Evolutionary conservation across 1,140 invertebrate genomes (phyloP), one percentile per base, ranked within the genome.

Genomic region (Drosophila hydei): DNA sequence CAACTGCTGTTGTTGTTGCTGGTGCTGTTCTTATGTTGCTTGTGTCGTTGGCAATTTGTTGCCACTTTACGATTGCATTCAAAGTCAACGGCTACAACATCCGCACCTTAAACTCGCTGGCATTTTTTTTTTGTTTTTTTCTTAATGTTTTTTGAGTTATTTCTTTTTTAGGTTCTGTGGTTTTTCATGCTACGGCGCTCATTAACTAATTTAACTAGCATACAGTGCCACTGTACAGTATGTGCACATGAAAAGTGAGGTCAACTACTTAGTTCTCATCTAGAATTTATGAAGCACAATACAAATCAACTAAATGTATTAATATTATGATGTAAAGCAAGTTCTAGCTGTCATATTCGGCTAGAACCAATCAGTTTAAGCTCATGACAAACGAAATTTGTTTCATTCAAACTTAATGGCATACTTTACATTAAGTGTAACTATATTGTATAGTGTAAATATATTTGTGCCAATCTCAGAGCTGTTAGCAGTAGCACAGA

Each of bases 171-270:
- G 79, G 65, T 71, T 81, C 64, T 50, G 52, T 64, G 70, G 65
- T 56, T 77, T 64, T 67, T 77, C 61, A 83, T 58, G 79, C 60
- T 60, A 79, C 71, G 69, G 75, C 68, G 75, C 79, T 83, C 79
- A 83, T 83, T 83, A 83, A 75, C 79, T 78, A 83, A 84, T 84
- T 84, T 84, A 69, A 75, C 62, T 75, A 59, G 48, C 79, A 70
- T 58, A 75, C 79, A 83, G 48, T 77, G 69, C 30, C 54, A 50
- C 21, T 14, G 11, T 19, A 4, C 51, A 69, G 56, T 70, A 56
- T 36, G 33, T 16, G 38, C n/a, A 27, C 36, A 25, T 38, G 11
- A 6, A 6, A 9, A 4, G 9, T 40, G 30, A 40, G 47, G 47
- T 12, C 48, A 52, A 19, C 48, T 33, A 16, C 25, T 27, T 30